Evolutionary conservation across 2,888 invertebrate species (phyloP), one percentile per base, ranked within the genome.

Genomic region (Agonopterix subpropinquella): DNA sequence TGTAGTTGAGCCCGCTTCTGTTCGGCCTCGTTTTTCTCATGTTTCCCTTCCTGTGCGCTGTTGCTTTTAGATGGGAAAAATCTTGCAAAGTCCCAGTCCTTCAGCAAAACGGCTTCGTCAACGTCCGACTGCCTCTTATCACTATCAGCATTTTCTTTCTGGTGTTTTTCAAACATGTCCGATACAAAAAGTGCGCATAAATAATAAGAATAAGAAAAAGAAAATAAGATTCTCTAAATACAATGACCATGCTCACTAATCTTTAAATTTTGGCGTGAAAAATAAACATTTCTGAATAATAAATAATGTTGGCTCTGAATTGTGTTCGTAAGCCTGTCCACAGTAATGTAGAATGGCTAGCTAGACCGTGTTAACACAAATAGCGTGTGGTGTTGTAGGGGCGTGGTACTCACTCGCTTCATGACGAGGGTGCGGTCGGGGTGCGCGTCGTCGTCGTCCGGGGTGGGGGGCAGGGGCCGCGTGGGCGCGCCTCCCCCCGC

Each of bases 391-490:
- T 35, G 9, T n/a, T 42, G n/a, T 11, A n/a, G 5, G 28, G 18
- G 2, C 11, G 5, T 10, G 37, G 10, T 2, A 92, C 95, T 93
- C 83, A 97, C 97, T 92, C 96, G 91, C 86, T 96, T 93, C 91
- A 96, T 94, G 73, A 97, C 96, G 80, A 98, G 92, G 51, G 97
- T 98, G 70, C 96, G 92, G 80, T 97, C 97, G 50, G 94, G 93
- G 63, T 78, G 85, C 41, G 91, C 89, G 83, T 94, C 94, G 78
- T 96, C 96, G 73, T 98, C 97, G 77, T 97, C 97, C 41, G 98
- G 98, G 47, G 98, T 98, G 47, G 98, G 98, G 50, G 98, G 98
- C 69, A 98, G 90, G 47, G 98, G 98, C 62, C 97, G 92, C 76
- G 97, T 97, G 53, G 97, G 97, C 62, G 96, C 95, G 51, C 93